phyloP scores from a whole-genome alignment of 2,888 invertebrate species.

The Acleris cristana region DNA sequence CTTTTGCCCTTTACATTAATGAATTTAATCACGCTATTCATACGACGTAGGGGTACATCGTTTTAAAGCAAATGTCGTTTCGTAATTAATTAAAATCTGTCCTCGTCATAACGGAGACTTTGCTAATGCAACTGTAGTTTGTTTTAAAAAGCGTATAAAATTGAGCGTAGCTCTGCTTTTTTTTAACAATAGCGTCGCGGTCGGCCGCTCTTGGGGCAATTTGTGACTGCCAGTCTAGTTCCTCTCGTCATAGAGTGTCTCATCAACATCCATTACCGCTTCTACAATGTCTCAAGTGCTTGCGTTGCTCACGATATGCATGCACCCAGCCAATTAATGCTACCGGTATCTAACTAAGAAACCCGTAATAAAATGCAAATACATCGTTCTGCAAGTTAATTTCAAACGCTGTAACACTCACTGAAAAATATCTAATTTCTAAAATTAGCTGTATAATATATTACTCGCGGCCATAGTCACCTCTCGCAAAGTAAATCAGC shows the following conservation, averaged over 20 bases:
- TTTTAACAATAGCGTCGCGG: conserved; percentile 55
- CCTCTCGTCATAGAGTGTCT: not conserved
- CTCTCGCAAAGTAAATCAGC: conserved; percentile 48
- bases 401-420: not conserved
- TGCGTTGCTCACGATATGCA: conserved; percentile 10
- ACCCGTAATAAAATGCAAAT: conserved; percentile 12
- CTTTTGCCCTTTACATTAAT: no score
- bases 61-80: not conserved
- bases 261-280: conserved; percentile 16
- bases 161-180: conserved; percentile 42
- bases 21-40: not conserved
- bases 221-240: conserved; percentile 4
- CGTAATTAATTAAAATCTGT: not conserved
- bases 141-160: conserved; percentile 11
- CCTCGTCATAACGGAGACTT: not conserved
- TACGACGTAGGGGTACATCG: not conserved
- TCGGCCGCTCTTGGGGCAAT: conserved; percentile 40
- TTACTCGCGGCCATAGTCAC: conserved; percentile 10
- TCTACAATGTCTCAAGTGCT: conserved; percentile 6
- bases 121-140: conserved; percentile 13
- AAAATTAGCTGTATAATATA: conserved; percentile 23
- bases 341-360: conserved; percentile 3
- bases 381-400: conserved; percentile 10
- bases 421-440: conserved; percentile 8
- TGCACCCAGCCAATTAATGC: conserved; percentile 18